These are phyloP conservation scores for Pelobates fuscus DNA, from an alignment of 2,113 vertebrate genomes.

Conservation along the genomic window DNA sequence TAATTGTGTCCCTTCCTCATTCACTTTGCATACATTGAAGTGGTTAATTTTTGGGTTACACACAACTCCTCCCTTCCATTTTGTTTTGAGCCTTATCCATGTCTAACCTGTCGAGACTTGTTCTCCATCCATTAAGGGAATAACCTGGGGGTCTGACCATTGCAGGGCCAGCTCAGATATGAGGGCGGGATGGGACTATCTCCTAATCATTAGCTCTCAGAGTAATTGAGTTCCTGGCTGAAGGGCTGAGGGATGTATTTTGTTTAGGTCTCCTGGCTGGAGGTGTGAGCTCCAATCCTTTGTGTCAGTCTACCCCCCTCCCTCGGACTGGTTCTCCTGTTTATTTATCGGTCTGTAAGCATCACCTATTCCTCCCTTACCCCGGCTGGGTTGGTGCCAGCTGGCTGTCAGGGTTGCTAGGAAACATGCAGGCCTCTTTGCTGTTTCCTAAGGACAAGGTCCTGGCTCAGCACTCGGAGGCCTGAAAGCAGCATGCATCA, in stretches of 20 bases:
- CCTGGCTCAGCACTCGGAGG: neutral
- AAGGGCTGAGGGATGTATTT: neutral
- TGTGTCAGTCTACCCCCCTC: neutral
- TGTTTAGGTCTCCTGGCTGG: neutral
- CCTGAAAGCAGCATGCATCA: slow-evolving; percentile 35
- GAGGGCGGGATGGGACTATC: neutral
- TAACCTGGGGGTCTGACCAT: neutral
- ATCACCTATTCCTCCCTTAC: slow-evolving; percentile 21
- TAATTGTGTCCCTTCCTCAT: too few relatives aligned
- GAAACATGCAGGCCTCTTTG: slow-evolving; percentile 52
- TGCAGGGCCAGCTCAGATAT: slow-evolving; percentile 12
- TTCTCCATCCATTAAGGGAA: neutral
- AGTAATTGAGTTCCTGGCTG: neutral
- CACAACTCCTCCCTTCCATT: too few relatives aligned
- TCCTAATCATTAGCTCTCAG: neutral
- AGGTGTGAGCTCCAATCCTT: neutral
- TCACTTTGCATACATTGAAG: too few relatives aligned
- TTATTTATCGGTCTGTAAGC: slow-evolving; percentile 25
- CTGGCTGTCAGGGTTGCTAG: slow-evolving; percentile 59
- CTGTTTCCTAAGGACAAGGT: slow-evolving; percentile 54
- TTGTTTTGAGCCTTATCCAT: neutral
- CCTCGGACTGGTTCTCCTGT: slow-evolving; percentile 13
- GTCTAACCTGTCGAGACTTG: slow-evolving; percentile 20
- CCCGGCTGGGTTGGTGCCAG: slow-evolving; percentile 51
- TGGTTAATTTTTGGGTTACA: slow-evolving; percentile 3